Conservation (phyloP, 2,113 vertebrate genomes). For the Otolemur garnettii region DNA sequence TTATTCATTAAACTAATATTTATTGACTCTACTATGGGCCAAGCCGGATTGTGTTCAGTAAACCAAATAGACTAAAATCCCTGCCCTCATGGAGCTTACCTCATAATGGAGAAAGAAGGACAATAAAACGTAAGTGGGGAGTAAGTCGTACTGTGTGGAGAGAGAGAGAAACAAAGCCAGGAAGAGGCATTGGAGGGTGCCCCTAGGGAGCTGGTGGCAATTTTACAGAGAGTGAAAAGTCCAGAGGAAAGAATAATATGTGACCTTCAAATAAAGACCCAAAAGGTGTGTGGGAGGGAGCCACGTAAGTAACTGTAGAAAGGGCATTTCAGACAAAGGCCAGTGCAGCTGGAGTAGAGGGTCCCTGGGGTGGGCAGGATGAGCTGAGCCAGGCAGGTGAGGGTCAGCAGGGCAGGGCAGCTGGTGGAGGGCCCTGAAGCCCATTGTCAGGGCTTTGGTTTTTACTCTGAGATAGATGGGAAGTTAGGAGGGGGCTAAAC, state of each 20-base stretch:
- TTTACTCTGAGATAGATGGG: background rate
- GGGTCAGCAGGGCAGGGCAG: background rate
- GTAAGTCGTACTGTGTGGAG: background rate
- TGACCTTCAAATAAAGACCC: background rate
- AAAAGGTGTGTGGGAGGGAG: background rate
- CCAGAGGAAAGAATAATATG: background rate
- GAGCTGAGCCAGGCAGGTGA: background rate
- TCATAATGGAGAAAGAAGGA: background rate
- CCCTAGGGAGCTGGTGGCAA: background rate
- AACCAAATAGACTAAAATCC: background rate
- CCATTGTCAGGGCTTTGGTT: background rate
- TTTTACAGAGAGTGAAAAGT: background rate
- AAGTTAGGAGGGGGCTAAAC: background rate
- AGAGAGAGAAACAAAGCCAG: background rate
- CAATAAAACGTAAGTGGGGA: background rate
- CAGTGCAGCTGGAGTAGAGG: background rate
- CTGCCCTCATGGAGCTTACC: background rate
- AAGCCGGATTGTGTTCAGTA: background rate
- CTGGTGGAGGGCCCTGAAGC: background rate
- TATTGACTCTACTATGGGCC: background rate
- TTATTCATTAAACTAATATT: background rate
- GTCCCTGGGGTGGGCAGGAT: rapidly evolving
- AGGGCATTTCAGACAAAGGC: background rate
- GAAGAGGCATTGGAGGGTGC: background rate
- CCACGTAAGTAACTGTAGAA: background rate